Conservation (phyloP, 2,888 invertebrate species). For the Stenodema calcarata region DNA sequence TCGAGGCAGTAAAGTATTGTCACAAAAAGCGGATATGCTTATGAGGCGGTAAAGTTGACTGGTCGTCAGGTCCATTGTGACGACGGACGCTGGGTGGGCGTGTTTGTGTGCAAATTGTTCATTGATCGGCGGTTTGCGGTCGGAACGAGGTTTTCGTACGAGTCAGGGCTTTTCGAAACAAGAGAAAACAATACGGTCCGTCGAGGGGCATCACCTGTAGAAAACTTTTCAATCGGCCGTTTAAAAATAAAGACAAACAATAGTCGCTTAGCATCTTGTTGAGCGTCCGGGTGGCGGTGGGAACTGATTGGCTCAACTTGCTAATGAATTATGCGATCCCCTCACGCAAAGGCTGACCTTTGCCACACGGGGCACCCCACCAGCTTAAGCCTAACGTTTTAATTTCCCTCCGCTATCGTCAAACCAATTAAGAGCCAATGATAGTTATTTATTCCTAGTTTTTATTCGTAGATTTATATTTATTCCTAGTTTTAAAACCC, state of each 20-base stretch:
- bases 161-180: neutral
- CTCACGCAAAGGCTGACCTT: neutral
- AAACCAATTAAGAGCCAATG: neutral
- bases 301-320: neutral
- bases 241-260: neutral
- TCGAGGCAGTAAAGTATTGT: neutral
- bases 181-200: neutral
- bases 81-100: neutral
- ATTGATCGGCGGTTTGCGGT: neutral
- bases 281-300: neutral
- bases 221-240: neutral
- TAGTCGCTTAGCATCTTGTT: neutral
- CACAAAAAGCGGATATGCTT: neutral
- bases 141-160: neutral
- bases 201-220: neutral
- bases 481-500: too few relatives aligned
- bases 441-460: neutral
- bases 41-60: neutral
- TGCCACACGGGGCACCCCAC: neutral
- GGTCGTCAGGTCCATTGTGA: neutral
- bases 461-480: too few relatives aligned
- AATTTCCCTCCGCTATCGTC: neutral
- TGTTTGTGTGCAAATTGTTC: neutral
- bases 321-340: neutral
- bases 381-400: neutral